phyloP scores from a whole-genome alignment of 2,113 vertebrate species.

The Hippocampus mohnikei region DNA sequence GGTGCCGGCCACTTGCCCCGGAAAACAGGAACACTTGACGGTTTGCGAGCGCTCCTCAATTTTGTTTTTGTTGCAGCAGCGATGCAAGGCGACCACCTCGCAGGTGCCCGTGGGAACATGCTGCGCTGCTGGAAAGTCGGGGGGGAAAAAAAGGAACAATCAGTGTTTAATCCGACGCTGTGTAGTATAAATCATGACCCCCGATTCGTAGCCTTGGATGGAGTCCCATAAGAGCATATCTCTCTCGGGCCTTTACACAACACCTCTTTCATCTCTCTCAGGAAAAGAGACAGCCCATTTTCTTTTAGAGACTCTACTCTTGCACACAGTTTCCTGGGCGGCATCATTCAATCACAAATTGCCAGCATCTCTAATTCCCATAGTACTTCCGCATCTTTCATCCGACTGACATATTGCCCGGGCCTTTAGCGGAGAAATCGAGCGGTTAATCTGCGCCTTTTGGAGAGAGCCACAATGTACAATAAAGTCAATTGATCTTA shows the following conservation, averaged over 20 bases:
- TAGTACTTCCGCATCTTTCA: not conserved
- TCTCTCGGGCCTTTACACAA: conserved; percentile 9
- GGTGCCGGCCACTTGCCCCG: conserved; percentile 96
- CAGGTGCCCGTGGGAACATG: conserved; percentile 93
- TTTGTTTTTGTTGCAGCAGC: conserved; percentile 99
- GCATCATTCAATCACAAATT: not conserved
- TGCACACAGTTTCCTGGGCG: not conserved
- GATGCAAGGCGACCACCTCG: conserved; percentile 94
- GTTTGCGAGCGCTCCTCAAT: conserved; percentile 98
- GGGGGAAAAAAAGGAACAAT: not conserved
- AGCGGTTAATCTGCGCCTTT: not conserved
- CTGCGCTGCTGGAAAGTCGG: conserved; percentile 72
- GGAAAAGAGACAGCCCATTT: conserved; percentile 13
- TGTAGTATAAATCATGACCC: not conserved
- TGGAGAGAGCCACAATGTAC: not conserved
- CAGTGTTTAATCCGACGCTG: not conserved
- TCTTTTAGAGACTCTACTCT: not conserved
- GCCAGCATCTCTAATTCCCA: not conserved
- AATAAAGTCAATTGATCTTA: not conserved
- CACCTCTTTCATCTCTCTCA: conserved; percentile 13
- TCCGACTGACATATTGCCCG: not conserved
- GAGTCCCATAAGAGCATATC: conserved; percentile 18
- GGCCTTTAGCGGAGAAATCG: not conserved
- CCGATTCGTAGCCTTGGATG: conserved; percentile 6
- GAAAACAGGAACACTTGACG: conserved; percentile 98